Conservation (phyloP, 2,113 vertebrate genomes). For the Strigops habroptila region DNA sequence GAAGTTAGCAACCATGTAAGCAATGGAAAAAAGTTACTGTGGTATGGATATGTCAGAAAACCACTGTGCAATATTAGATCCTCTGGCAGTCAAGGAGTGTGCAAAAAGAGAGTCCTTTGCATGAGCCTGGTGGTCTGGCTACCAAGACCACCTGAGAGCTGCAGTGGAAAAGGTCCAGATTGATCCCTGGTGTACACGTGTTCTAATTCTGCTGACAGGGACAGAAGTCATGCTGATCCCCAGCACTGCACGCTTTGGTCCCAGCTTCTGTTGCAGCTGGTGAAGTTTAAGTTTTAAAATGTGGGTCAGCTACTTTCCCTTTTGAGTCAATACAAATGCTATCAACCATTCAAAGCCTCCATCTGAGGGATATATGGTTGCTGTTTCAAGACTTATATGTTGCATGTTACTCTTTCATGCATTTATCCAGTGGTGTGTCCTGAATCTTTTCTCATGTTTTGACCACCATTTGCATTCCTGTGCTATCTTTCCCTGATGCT, state of each 20-base stretch:
- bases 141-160: not conserved
- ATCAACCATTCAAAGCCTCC: not conserved
- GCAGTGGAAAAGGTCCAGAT: not conserved
- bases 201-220: not conserved
- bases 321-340: not conserved
- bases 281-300: not conserved
- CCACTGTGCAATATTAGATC: not conserved
- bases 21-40: not conserved
- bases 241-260: not conserved
- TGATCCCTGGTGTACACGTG: not conserved
- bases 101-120: not conserved
- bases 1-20: not conserved
- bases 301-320: not conserved
- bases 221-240: not conserved
- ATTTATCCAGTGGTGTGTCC: not conserved
- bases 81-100: not conserved
- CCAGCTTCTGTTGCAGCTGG: not conserved
- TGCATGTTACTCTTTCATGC: not conserved
- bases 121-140: not conserved
- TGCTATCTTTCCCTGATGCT: not conserved
- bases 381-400: not conserved
- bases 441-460: not conserved
- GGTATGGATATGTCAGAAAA: not conserved
- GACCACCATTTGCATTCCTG: not conserved
- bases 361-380: fast-evolving